Evolutionary conservation across 2,797 vertebrate genomes (phyloP), one percentile per base, ranked within the genome.

Genomic region (Toxotes lorentzi): DNA sequence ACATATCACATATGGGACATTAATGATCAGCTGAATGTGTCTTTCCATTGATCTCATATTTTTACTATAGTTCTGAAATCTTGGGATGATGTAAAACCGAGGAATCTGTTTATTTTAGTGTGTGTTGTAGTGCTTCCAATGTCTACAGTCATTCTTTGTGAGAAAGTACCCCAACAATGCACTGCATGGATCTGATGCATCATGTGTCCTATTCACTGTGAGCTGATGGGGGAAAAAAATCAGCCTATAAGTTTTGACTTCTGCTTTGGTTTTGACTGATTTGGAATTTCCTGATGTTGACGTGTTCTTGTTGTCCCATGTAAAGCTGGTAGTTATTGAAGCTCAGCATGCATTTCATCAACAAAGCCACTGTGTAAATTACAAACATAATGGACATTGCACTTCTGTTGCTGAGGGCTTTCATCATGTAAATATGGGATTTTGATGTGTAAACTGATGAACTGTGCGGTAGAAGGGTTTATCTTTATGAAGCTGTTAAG

Each of bases 101-200:
- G 72, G 81, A 78, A 74, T 84, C 76, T 82, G 88, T 92, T 94
- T 92, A 83, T 91, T 94, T 95, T 88, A 89, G 88, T 88, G 91
- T 92, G 85, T 94, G 93, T 95, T 95, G 93, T 96, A 90, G 94
- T 95, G 93, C 94, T 95, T 93, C 90, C 90, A 90, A 86, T 86
- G 91, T 91, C 91, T 88, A 63, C 90, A 61, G 86, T 93, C 91
- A 89, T 91, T 69, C 82, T 79, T 90, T 92, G 92, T 92, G 91
- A 94, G 92, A 88, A 86, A 87, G 93, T 78, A 87, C 86, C 89
- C 92, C 94, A 92, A 94, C 94, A 91, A 94, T 95, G 92, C 95
- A 94, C 96, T 95, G 96, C 96, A 96, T 96, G 96, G 92, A 92
- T 95, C 95, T 91, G 92, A 95, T 94, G 94, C 95, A 95, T 96